A percentile compares a stretch with the other conserved stretches of the same genome.
Evolutionary conservation across 2,888 invertebrate species (phyloP).

Genomic region (Coleophora flavipennella): DNA sequence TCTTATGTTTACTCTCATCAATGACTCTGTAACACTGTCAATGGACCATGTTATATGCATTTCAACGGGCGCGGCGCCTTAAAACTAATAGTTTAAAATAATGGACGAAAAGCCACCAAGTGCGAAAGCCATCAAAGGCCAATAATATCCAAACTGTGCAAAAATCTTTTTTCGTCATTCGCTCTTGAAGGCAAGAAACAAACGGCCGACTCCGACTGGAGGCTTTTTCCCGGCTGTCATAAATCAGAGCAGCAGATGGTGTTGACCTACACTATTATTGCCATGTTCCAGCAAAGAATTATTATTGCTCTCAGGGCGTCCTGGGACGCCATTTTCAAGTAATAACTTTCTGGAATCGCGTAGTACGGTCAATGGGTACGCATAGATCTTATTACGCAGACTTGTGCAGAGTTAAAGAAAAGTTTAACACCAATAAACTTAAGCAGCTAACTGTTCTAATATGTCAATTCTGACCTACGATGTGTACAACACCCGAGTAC

Average conservation of each 20-base stretch:
- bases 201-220: constrained; percentile 28
- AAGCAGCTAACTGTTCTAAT: too few relatives aligned
- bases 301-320: constrained; percentile 40
- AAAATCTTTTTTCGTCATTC: constrained; percentile 50
- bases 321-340: constrained; percentile 32
- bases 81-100: too few relatives aligned
- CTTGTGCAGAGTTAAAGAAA: too few relatives aligned
- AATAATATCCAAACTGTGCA: constrained; percentile 28
- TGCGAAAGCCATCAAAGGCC: constrained; percentile 18
- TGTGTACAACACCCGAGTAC: too few relatives aligned
- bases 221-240: constrained; percentile 53
- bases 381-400: too few relatives aligned
- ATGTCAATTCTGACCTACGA: too few relatives aligned
- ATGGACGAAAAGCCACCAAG: background rate
- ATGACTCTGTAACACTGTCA: too few relatives aligned
- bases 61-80: too few relatives aligned
- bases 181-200: constrained; percentile 38
- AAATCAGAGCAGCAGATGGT: constrained; percentile 66
- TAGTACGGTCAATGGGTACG: background rate
- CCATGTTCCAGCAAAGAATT: constrained; percentile 58
- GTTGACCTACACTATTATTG: constrained; percentile 64
- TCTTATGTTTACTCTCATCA: too few relatives aligned
- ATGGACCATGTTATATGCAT: too few relatives aligned
- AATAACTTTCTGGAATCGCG: constrained; percentile 27
- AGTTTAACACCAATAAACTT: too few relatives aligned